Percentiles rank a stretch among this genome's conserved stretches.
These are phyloP conservation scores for Drosophila kuntzei DNA, from an alignment of 2,888 invertebrate genomes.

Conservation along the genomic window DNA sequence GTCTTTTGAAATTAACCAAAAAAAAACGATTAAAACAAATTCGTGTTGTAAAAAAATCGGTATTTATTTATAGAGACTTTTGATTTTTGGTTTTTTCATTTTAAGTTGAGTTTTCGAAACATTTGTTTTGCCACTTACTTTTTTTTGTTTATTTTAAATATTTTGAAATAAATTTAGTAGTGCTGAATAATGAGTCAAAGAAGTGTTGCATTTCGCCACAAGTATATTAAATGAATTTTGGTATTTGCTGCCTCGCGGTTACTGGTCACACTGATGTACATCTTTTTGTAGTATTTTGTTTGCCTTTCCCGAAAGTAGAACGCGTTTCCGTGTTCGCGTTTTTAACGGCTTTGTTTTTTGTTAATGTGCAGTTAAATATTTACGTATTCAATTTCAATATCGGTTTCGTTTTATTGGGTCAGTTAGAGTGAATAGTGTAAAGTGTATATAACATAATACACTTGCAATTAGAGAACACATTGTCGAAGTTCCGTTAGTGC, in stretches of 20 bases:
- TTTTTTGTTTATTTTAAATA: not conserved
- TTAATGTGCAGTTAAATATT: constrained; percentile 28
- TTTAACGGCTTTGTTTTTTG: constrained; percentile 26
- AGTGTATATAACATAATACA: not conserved
- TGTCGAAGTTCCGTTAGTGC: constrained; percentile 20
- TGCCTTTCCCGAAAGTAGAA: constrained; percentile 20
- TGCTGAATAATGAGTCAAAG: not conserved
- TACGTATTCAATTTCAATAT: constrained; percentile 12
- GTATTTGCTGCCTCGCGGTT: constrained; percentile 4
- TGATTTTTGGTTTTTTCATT: too few species aligned
- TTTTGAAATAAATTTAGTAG: not conserved
- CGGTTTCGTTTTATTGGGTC: not conserved
- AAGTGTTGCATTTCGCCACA: not conserved
- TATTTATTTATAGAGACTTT: too few species aligned
- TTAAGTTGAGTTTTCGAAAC: too few species aligned
- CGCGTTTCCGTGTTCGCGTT: not conserved
- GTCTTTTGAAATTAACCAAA: too few species aligned
- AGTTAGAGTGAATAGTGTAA: not conserved
- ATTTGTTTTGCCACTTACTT: not conserved
- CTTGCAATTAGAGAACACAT: constrained; percentile 4
- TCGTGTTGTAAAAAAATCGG: too few species aligned
- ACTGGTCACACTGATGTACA: constrained; percentile 34
- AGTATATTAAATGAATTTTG: not conserved
- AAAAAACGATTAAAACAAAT: too few species aligned
- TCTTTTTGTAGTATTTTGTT: constrained; percentile 41